phyloP scores from a whole-genome alignment of 1,140 invertebrate species.

The Trichomalopsis sarcophagae region DNA sequence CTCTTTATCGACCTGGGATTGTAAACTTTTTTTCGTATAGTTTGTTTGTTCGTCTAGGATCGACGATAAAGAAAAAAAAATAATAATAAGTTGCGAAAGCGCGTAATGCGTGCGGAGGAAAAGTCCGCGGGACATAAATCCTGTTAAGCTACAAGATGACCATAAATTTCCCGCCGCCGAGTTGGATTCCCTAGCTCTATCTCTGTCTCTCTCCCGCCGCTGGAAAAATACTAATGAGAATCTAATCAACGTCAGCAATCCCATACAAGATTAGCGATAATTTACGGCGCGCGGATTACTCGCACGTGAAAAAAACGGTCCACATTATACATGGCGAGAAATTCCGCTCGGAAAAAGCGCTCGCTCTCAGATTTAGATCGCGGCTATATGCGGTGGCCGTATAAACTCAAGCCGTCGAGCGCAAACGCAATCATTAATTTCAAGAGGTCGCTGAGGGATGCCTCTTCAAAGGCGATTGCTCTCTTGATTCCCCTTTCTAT shows the following conservation, averaged over 20 bases:
- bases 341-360: no score
- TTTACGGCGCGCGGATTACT: no score
- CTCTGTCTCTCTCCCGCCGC: background rate
- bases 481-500: constrained; percentile 28
- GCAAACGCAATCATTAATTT: constrained; percentile 34
- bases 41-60: background rate
- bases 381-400: background rate
- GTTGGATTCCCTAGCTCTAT: background rate
- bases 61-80: background rate
- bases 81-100: background rate
- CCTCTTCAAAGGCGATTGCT: constrained; percentile 43
- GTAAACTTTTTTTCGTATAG: background rate
- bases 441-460: constrained; percentile 14
- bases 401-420: background rate
- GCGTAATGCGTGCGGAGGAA: no score
- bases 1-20: background rate
- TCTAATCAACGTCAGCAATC: no score
- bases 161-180: background rate
- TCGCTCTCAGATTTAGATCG: no score
- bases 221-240: no score
- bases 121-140: background rate
- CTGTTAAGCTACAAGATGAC: background rate
- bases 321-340: no score
- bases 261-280: no score
- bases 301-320: no score